Conservation (phyloP, 1,140 invertebrate genomes). For the honey bee (Apis mellifera) region DNA sequence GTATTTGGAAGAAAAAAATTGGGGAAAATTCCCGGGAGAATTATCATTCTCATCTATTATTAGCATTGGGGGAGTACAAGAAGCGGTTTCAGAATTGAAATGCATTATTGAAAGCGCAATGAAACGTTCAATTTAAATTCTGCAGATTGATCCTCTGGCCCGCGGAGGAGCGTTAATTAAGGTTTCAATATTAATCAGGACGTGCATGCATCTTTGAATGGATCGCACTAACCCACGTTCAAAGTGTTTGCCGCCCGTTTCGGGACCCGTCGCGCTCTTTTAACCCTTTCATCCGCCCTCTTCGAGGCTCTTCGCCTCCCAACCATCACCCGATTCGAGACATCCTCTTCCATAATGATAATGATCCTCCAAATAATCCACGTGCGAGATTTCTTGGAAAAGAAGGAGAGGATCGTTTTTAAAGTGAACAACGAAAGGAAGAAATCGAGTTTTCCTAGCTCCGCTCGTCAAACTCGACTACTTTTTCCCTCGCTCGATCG, state of each 20-base stretch:
- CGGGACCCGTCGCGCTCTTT: not conserved
- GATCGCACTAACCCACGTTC: slow-evolving; percentile 9
- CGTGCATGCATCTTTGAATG: slow-evolving; percentile 19
- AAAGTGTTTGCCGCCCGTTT: slow-evolving; percentile 1
- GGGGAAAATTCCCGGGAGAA: not conserved
- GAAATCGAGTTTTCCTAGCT: too few relatives aligned
- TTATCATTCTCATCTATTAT: not conserved
- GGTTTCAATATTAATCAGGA: slow-evolving; percentile 33
- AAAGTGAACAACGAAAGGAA: too few relatives aligned
- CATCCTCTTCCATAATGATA: too few relatives aligned
- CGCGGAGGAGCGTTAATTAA: slow-evolving; percentile 21
- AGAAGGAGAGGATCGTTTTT: too few relatives aligned
- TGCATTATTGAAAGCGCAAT: slow-evolving; percentile 33
- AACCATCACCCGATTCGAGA: too few relatives aligned
- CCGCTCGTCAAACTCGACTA: too few relatives aligned
- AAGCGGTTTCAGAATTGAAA: slow-evolving; percentile 8
- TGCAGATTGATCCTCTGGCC: not conserved
- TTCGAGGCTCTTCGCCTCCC: too few relatives aligned
- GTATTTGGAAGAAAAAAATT: not conserved
- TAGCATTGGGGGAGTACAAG: not conserved
- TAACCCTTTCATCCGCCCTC: not conserved
- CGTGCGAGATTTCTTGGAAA: too few relatives aligned
- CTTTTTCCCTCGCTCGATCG: too few relatives aligned
- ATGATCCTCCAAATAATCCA: too few relatives aligned
- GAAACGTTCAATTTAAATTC: slow-evolving; percentile 42